These are phyloP conservation scores for Cephus cinctus DNA, from an alignment of 1,140 invertebrate genomes.

Conservation along the genomic window DNA sequence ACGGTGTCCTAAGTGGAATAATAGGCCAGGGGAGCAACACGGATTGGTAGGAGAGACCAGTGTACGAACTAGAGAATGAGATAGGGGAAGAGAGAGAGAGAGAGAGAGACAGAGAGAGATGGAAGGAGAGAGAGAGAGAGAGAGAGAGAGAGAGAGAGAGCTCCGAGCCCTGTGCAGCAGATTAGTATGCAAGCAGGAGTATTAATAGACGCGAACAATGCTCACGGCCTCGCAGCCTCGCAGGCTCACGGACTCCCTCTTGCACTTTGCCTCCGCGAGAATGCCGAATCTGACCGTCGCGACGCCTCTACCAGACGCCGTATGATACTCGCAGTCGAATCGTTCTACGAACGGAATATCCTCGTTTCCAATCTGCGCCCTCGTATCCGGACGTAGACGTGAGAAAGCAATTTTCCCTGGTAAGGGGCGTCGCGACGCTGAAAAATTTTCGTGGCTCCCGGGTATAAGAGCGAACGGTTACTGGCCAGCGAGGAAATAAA, in stretches of 20 bases:
- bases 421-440: conserved; percentile 17
- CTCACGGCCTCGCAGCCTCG: conserved; percentile 39
- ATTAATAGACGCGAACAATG: conserved; percentile 52
- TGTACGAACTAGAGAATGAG: no score
- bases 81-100: no score
- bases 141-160: no score
- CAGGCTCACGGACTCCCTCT: conserved; percentile 13
- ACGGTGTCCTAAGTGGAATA: conserved; percentile 45
- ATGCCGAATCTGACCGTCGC: no score
- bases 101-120: no score
- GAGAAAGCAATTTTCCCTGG: conserved; percentile 31
- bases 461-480: no score
- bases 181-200: conserved; percentile 50
- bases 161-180: no score
- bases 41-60: no score
- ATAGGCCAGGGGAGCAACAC: conserved; percentile 44
- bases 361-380: conserved; percentile 27
- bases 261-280: conserved; percentile 9
- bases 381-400: conserved; percentile 13
- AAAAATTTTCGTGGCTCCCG: no score
- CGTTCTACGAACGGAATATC: conserved; percentile 18
- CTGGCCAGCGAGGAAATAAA: neutral
- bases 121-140: no score
- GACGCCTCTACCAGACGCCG: no score
- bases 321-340: conserved; percentile 6